Conservation (phyloP, 2,797 vertebrate species). For the Rhincodon typus region DNA sequence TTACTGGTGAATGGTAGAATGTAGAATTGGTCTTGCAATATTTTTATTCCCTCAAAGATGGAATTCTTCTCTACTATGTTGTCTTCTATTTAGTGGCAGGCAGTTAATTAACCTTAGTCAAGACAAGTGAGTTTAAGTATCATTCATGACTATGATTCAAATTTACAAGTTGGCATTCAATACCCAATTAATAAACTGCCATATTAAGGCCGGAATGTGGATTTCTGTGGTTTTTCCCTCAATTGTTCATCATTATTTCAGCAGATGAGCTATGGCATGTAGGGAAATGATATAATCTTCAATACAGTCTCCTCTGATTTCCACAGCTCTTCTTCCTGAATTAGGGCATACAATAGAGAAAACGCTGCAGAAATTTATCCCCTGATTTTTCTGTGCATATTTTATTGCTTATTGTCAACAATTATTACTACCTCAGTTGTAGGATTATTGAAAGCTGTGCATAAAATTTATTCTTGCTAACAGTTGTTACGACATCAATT, state of each 20-base stretch:
- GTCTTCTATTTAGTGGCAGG: neutral
- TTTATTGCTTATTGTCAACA: neutral
- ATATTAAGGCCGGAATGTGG: neutral
- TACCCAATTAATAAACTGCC: neutral
- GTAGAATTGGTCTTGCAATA: neutral
- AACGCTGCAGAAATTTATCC: neutral
- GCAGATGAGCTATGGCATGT: neutral
- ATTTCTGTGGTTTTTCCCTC: neutral
- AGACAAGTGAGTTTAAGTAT: neutral
- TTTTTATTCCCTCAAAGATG: neutral
- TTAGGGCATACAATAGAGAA: neutral
- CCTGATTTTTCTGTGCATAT: neutral
- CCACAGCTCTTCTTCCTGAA: neutral
- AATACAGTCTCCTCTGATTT: neutral
- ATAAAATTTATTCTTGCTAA: neutral
- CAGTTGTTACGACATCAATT: neutral
- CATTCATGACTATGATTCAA: neutral
- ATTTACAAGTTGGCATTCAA: no score
- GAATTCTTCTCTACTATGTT: neutral
- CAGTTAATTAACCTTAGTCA: neutral
- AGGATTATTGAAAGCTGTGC: neutral
- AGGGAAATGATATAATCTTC: neutral
- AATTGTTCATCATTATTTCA: neutral
- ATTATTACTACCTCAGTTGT: neutral
- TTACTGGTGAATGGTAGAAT: neutral